Percentiles rank a stretch among this genome's conserved stretches.
Evolutionary conservation across 2,888 invertebrate species (phyloP).

Genomic region (Meandrusa payeni): DNA sequence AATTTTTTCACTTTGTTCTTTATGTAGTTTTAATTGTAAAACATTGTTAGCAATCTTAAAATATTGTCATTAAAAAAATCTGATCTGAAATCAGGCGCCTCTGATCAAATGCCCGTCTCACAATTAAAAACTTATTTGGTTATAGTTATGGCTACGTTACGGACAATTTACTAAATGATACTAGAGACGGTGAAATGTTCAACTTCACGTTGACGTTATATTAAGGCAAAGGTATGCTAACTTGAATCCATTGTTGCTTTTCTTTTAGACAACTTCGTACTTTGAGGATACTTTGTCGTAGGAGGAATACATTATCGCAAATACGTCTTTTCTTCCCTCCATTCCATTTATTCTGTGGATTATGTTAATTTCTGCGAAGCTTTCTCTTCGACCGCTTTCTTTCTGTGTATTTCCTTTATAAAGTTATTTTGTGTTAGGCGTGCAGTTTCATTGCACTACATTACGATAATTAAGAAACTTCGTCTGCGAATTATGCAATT

Average conservation of each 20-base stretch:
- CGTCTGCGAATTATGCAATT: no score
- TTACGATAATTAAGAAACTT: slow-evolving; percentile 6
- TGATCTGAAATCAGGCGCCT: no score
- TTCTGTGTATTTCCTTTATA: slow-evolving; percentile 20
- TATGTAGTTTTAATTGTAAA: no score
- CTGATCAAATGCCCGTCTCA: no score
- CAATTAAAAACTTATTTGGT: no score
- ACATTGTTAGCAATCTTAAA: no score
- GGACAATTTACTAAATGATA: no score
- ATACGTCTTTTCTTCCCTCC: slow-evolving; percentile 22
- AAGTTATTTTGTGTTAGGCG: slow-evolving; percentile 10
- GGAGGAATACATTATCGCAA: slow-evolving; percentile 24
- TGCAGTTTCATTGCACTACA: slow-evolving; percentile 11
- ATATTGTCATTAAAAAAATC: no score
- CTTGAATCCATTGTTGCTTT: slow-evolving; percentile 8
- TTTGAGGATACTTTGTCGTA: slow-evolving; percentile 18
- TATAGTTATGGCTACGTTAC: no score
- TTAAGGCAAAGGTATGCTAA: slow-evolving; percentile 11
- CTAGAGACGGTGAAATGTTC: neutral
- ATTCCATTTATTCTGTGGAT: slow-evolving; percentile 23
- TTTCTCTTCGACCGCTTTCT: slow-evolving; percentile 21
- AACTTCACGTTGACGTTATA: slow-evolving; percentile 5
- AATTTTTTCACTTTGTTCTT: no score
- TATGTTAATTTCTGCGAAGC: slow-evolving; percentile 24
- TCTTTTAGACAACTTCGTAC: slow-evolving; percentile 20